A percentile compares a stretch with the other conserved stretches of the same genome.
Evolutionary conservation across 2,113 vertebrate species (phyloP).

Genomic region (Columba janthina): DNA sequence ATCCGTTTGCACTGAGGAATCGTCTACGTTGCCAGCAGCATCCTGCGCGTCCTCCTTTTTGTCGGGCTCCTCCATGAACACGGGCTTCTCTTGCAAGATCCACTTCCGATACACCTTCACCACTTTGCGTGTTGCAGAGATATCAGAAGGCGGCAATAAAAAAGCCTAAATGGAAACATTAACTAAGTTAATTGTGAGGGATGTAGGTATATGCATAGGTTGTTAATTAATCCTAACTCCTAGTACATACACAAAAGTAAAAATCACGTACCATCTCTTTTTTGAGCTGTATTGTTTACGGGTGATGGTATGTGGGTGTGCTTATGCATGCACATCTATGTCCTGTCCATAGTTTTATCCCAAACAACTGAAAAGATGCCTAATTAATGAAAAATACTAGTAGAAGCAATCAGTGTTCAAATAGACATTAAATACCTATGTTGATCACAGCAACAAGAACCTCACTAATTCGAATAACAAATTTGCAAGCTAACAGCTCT

Average conservation of each 20-base stretch:
- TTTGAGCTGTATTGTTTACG: too few species aligned
- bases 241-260: too few species aligned
- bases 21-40: conserved; percentile 64
- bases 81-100: conserved; percentile 92
- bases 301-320: too few species aligned
- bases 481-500: background rate
- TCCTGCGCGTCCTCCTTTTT: conserved; percentile 75
- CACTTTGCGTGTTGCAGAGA: conserved; percentile 90
- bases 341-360: background rate
- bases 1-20: conserved; percentile 74
- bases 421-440: background rate
- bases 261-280: too few species aligned
- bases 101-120: conserved; percentile 96
- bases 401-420: background rate
- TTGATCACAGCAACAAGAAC: background rate
- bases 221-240: too few species aligned
- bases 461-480: background rate
- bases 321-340: too few species aligned
- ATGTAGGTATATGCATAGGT: too few species aligned
- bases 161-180: conserved; percentile 84
- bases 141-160: conserved; percentile 90
- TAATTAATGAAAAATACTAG: background rate
- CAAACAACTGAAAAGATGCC: background rate
- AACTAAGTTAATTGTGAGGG: background rate
- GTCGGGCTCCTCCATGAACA: conserved; percentile 95